Conservation (phyloP, 2,888 invertebrate genomes). For the Hyposoter dolosus region DNA sequence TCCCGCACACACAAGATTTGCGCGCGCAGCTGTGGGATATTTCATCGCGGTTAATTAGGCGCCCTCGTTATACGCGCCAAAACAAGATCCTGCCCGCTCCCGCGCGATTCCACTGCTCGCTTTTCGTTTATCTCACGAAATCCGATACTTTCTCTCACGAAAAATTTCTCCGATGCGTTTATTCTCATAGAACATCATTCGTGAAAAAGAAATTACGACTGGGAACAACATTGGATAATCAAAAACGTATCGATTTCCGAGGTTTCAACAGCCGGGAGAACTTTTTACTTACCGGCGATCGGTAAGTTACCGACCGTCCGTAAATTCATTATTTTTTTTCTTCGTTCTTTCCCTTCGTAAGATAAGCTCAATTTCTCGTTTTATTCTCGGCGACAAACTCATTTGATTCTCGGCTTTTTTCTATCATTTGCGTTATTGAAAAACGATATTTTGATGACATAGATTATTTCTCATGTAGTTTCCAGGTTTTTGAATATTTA, state of each 20-base stretch:
- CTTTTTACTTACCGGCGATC: constrained; percentile 28
- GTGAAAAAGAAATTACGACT: neutral
- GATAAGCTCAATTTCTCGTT: neutral
- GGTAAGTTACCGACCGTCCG: neutral
- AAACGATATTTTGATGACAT: too few species aligned
- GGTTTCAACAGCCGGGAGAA: constrained; percentile 14
- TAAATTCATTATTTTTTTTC: neutral
- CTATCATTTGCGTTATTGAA: too few species aligned
- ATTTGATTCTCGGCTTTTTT: too few species aligned
- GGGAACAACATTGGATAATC: neutral
- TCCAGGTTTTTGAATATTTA: too few species aligned
- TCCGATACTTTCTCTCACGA: constrained; percentile 58
- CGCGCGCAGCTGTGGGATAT: constrained; percentile 41
- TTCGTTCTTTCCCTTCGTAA: neutral
- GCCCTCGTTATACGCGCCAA: constrained; percentile 62
- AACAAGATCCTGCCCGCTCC: constrained; percentile 46
- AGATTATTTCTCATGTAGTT: too few species aligned
- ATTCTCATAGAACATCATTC: constrained; percentile 1
- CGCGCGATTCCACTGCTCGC: constrained; percentile 41
- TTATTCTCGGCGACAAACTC: neutral
- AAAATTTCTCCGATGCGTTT: constrained; percentile 43
- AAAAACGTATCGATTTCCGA: neutral
- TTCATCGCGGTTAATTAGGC: constrained; percentile 64
- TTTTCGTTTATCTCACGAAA: constrained; percentile 31
- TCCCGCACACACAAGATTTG: neutral